Evolutionary conservation across 2,888 invertebrate genomes (phyloP).

Genomic region (Aplocera efformata): DNA sequence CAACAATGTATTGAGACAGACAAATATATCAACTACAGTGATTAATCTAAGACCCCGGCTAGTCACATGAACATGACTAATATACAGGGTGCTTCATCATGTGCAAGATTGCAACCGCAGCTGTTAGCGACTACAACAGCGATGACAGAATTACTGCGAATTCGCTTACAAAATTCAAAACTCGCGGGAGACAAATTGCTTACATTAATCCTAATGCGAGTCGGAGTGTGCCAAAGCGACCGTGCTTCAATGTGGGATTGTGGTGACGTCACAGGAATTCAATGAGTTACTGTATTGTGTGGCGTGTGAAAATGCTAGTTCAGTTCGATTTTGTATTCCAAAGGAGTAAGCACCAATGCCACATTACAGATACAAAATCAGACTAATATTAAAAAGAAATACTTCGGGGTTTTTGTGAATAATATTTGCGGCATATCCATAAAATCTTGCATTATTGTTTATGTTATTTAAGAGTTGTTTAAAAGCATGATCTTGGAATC

Average conservation of each 20-base stretch:
- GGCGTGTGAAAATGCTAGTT: slow-evolving; percentile 13
- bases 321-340: slow-evolving; percentile 13
- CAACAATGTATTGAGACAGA: no score
- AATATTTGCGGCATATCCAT: no score
- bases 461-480: no score
- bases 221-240: slow-evolving; percentile 16
- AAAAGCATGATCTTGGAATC: no score
- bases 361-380: no score
- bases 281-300: slow-evolving; percentile 18
- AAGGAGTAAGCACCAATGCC: no score
- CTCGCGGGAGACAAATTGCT: slow-evolving; percentile 22
- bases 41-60: slow-evolving; percentile 1
- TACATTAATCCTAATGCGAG: slow-evolving; percentile 24
- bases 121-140: slow-evolving; percentile 14
- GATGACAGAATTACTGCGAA: slow-evolving; percentile 18
- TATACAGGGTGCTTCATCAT: slow-evolving; percentile 14
- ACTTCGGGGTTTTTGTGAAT: no score
- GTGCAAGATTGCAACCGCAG: slow-evolving; percentile 9
- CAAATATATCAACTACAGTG: no score
- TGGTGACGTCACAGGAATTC: slow-evolving; percentile 16
- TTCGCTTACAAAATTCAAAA: slow-evolving; percentile 21
- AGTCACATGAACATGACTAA: slow-evolving; percentile 1
- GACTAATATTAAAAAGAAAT: no score
- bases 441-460: no score
- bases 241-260: slow-evolving; percentile 2